Evolutionary conservation across 1,140 invertebrate genomes (phyloP), one percentile per base, ranked within the genome.

Genomic region (Orussus abietinus): DNA sequence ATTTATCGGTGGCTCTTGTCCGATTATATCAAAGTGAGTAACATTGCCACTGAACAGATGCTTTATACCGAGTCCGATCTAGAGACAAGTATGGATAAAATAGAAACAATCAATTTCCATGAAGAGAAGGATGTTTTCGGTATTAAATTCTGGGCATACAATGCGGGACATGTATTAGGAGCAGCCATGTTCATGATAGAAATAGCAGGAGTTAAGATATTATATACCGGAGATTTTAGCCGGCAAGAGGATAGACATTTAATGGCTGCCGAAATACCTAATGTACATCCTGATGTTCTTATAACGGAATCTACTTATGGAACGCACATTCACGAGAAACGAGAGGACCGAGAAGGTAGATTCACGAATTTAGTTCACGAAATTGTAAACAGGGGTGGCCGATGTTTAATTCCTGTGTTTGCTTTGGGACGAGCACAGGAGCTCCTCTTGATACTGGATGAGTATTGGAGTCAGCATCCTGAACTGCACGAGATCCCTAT

Each of bases 181-280:
- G 97, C 97, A 5, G 96, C 96, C 17, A 99, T 99, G 96, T 99
- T 99, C 64, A 98, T 99, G 93, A 95, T 99, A 41, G 96, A 99
- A 80, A 99, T 99, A 48, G 96, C 96, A 36, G 96, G 94, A 17
- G 90, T 96, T 10, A 93, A 94, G 75, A 84, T 87, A 53, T 49
- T 45, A 15, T 99, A 99, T 62, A 99, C 97, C 0, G 97, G 97
- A 0, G 97, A 99, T 62, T 99, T 99, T 69, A 98, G 95, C 12
- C 74, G 96, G 20, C 93, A 98, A 75, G 97, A 99, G 76, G 96
- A 99, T 75, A 76, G 97, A 18, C 97, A 99, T 83, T 82, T 99
- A 49, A 98, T 98, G 92, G 92, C 94, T 1, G 97, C 97, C 0
- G 97, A 99, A 76, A 93, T 99, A 54, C 97, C 97, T 1, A 90